phyloP scores from a whole-genome alignment of 1,140 invertebrate species.

The Acyrthosiphon pisum region DNA sequence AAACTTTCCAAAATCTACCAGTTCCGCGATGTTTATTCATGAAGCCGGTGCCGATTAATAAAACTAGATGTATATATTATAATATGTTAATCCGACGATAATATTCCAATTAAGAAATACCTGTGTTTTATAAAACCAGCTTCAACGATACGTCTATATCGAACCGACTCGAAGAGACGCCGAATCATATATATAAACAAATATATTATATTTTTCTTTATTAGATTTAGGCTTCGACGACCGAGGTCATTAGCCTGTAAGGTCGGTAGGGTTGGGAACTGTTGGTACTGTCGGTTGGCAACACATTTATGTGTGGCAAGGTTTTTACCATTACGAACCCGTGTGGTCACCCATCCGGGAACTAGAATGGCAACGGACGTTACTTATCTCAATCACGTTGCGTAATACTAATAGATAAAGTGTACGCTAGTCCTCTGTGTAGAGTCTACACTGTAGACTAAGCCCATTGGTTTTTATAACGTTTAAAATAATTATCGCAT shows the following conservation, averaged over 20 bases:
- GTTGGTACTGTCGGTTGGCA: no score
- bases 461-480: neutral
- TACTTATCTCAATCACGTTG: no score
- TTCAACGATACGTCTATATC: neutral
- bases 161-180: neutral
- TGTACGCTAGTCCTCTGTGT: no score
- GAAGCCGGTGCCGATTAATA: neutral
- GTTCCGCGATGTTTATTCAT: neutral
- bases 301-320: no score
- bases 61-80: neutral
- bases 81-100: neutral
- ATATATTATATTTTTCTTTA: neutral
- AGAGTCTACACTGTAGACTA: no score
- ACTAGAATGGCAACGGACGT: no score
- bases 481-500: neutral
- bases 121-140: neutral
- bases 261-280: no score
- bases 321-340: no score
- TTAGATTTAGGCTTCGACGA: no score
- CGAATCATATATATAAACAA: neutral
- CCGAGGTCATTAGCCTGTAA: no score
- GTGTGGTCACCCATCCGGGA: no score
- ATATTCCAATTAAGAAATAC: constrained; percentile 44
- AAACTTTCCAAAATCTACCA: constrained; percentile 7
- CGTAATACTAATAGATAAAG: no score